Percentiles rank a stretch among this genome's conserved stretches.
phyloP scores from a whole-genome alignment of 2,888 invertebrate species.

The Nephrotoma flavescens region DNA sequence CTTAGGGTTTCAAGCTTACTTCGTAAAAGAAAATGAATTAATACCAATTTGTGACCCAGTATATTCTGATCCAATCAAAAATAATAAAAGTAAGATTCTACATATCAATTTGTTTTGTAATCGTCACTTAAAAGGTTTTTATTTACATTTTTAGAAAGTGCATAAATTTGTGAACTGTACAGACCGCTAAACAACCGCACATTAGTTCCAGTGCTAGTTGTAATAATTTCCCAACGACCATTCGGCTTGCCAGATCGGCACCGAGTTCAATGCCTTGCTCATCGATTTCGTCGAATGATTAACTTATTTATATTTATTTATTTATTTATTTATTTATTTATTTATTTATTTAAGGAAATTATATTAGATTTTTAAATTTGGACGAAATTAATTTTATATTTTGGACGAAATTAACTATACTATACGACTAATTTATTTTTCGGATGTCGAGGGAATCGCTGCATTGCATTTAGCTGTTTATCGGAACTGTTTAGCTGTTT shows the following conservation, averaged over 20 bases:
- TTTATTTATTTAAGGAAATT: too few relatives aligned
- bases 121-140: slow-evolving; percentile 12
- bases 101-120: neutral
- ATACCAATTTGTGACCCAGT: slow-evolving; percentile 50
- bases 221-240: slow-evolving; percentile 7
- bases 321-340: too few relatives aligned
- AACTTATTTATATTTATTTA: too few relatives aligned
- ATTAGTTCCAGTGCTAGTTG: slow-evolving; percentile 3
- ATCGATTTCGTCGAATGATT: neutral
- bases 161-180: slow-evolving; percentile 56
- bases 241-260: neutral
- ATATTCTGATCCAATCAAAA: slow-evolving; percentile 58
- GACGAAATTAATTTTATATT: slow-evolving; percentile 6
- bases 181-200: slow-evolving; percentile 26
- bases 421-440: slow-evolving; percentile 17
- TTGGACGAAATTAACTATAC: slow-evolving; percentile 17
- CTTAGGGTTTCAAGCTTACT: slow-evolving; percentile 64
- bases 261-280: neutral
- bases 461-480: slow-evolving; percentile 39
- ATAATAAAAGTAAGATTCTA: slow-evolving; percentile 58
- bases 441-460: slow-evolving; percentile 35
- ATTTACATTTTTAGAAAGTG: slow-evolving; percentile 49
- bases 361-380: neutral
- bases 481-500: slow-evolving; percentile 33
- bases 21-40: slow-evolving; percentile 34